These are phyloP conservation scores for Allobates femoralis DNA, from an alignment of 2,797 vertebrate genomes.

Conservation along the genomic window DNA sequence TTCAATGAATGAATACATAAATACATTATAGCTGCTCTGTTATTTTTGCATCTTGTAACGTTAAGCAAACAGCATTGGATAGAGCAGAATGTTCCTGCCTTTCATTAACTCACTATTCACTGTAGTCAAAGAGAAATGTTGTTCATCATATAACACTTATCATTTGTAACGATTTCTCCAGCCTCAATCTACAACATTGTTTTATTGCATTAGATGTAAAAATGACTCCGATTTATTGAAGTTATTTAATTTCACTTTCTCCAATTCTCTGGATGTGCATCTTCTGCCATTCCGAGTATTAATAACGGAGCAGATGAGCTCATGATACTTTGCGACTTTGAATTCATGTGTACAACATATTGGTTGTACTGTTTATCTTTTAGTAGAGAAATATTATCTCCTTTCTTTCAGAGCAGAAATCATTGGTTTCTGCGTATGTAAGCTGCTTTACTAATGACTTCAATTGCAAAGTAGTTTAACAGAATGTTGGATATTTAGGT, in stretches of 20 bases:
- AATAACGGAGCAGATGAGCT: conserved; percentile 26
- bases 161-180: conserved; percentile 17
- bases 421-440: background rate
- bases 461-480: background rate
- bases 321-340: conserved; percentile 26
- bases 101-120: conserved; percentile 42
- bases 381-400: conserved; percentile 18
- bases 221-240: conserved; percentile 28
- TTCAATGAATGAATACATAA: conserved; percentile 59
- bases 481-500: background rate
- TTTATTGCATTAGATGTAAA: conserved; percentile 27
- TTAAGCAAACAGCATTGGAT: conserved; percentile 41
- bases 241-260: conserved; percentile 39
- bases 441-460: background rate
- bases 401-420: background rate
- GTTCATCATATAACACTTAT: conserved; percentile 39
- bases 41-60: conserved; percentile 46
- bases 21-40: conserved; percentile 50
- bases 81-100: conserved; percentile 40
- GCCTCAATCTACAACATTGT: conserved; percentile 25
- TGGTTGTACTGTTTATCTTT: background rate
- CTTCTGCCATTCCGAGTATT: background rate
- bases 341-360: background rate
- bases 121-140: conserved; percentile 21
- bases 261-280: conserved; percentile 31